Conservation (phyloP, 2,113 vertebrate genomes). For the Columba janthina region DNA sequence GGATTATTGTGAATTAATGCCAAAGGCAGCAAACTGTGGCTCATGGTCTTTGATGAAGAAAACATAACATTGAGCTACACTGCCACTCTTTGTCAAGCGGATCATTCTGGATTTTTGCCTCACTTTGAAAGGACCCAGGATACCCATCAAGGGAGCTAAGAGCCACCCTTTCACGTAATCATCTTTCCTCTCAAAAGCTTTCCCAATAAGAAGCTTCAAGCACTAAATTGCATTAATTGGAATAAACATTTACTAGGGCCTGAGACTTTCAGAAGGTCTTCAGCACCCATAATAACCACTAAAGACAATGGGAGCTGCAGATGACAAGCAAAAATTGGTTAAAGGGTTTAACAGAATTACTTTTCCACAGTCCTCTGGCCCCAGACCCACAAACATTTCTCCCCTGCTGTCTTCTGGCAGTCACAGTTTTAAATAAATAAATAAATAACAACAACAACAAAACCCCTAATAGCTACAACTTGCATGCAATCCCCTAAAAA, state of each 20-base stretch:
- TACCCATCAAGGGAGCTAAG: not conserved
- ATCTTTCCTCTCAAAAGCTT: not conserved
- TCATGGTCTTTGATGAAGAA: not conserved
- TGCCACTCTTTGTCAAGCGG: not conserved
- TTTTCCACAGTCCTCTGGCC: not conserved
- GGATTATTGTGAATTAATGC: not conserved
- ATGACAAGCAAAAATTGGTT: not conserved
- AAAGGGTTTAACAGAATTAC: not conserved
- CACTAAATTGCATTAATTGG: not conserved
- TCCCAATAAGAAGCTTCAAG: not conserved
- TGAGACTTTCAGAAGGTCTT: not conserved
- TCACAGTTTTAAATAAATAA: not conserved
- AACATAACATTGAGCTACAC: fast-evolving
- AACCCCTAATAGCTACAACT: not conserved
- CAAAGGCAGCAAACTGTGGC: not conserved
- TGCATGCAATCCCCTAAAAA: no score
- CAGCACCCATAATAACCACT: not conserved
- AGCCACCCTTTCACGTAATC: not conserved
- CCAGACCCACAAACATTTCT: not conserved
- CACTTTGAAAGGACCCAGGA: not conserved
- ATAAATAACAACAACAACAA: not conserved
- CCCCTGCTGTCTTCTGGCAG: not conserved
- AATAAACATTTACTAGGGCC: not conserved
- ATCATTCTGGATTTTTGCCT: not conserved
- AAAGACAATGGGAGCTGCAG: not conserved